Percentiles rank a stretch among this genome's conserved stretches.
These are phyloP conservation scores for Gymnothorax reevesii DNA, from an alignment of 2,797 vertebrate species.

Conservation along the genomic window DNA sequence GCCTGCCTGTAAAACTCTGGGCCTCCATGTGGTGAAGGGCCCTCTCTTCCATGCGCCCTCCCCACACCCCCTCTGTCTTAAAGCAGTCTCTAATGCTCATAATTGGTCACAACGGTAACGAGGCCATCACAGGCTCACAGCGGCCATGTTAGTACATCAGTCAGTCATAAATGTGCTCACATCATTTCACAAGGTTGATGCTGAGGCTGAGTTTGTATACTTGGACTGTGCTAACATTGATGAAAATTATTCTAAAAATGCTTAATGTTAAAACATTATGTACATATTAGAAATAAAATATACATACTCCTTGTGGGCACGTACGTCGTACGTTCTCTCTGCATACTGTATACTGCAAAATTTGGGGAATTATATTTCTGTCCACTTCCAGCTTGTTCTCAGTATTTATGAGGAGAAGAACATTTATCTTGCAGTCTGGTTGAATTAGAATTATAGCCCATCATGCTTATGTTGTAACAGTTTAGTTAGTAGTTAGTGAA, in stretches of 20 bases:
- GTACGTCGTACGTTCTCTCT: not conserved
- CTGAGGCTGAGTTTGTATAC: not conserved
- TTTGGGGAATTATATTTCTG: not conserved
- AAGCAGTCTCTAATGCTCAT: not conserved
- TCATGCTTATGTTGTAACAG: no score
- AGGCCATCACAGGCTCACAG: not conserved
- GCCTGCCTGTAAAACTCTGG: constrained; percentile 10
- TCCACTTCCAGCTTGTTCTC: not conserved
- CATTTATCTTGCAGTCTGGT: no score
- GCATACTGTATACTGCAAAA: not conserved
- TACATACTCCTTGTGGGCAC: not conserved
- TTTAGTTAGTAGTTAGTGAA: no score
- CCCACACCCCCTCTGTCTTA: not conserved
- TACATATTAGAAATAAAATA: not conserved
- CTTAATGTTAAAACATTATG: not conserved
- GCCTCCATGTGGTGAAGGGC: not conserved
- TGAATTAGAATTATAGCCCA: no score
- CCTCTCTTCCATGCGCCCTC: not conserved
- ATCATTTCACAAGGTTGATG: not conserved
- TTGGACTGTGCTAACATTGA: not conserved
- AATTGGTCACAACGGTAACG: not conserved
- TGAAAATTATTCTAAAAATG: not conserved
- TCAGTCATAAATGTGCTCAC: not conserved
- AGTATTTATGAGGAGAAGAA: no score
- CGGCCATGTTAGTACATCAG: not conserved